Percentiles rank a stretch among this genome's conserved stretches.
These are phyloP conservation scores for Lindbergichthys nudifrons DNA, from an alignment of 2,797 vertebrate species.

Conservation along the genomic window DNA sequence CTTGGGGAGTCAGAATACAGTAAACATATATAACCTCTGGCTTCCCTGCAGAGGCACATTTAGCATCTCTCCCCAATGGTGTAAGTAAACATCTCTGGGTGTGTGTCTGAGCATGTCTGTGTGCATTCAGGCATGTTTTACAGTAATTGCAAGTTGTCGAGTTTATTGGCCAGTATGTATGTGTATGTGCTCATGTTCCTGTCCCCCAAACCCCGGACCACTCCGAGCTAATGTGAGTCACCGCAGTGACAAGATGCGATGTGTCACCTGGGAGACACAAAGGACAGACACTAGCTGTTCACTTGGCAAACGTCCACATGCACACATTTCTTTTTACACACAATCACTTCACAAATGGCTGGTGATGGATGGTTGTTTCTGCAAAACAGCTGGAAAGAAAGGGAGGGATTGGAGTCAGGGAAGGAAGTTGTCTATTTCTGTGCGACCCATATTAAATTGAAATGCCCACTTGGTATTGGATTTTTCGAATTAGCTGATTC, in stretches of 20 bases:
- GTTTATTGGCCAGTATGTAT: constrained; percentile 13
- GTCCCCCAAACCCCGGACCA: constrained; percentile 12
- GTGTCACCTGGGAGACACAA: constrained; percentile 68
- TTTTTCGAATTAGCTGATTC: constrained; percentile 41
- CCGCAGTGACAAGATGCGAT: constrained; percentile 60
- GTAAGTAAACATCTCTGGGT: neutral
- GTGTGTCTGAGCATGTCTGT: constrained; percentile 14
- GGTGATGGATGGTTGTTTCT: constrained; percentile 59
- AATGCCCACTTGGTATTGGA: constrained; percentile 15
- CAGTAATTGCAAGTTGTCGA: constrained; percentile 13
- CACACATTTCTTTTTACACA: constrained; percentile 5
- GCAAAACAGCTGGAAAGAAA: constrained; percentile 63
- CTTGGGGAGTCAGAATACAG: neutral
- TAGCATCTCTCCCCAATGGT: constrained; percentile 16
- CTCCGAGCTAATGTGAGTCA: constrained; percentile 55
- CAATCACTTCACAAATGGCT: constrained; percentile 36
- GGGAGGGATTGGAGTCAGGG: constrained; percentile 32
- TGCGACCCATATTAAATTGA: constrained; percentile 41
- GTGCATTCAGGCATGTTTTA: constrained; percentile 15
- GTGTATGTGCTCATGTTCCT: neutral
- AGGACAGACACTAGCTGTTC: constrained; percentile 56
- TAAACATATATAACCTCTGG: constrained; percentile 8
- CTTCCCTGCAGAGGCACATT: constrained; percentile 3
- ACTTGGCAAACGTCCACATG: constrained; percentile 38
- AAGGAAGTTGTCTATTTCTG: constrained; percentile 57